These are phyloP conservation scores for Callospermophilus lateralis DNA, from an alignment of 2,113 vertebrate species.

Conservation along the genomic window DNA sequence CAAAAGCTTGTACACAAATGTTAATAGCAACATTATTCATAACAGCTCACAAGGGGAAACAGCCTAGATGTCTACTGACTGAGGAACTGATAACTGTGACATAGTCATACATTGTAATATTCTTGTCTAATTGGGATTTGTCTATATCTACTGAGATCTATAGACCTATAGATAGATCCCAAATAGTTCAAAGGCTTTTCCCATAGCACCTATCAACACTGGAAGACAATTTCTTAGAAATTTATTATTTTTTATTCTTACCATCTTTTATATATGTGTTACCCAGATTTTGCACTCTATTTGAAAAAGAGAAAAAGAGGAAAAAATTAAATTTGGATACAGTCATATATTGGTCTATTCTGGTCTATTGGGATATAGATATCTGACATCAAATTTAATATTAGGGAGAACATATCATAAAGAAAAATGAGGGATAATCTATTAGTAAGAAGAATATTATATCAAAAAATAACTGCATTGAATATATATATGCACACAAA, in stretches of 20 bases:
- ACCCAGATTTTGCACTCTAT: not conserved
- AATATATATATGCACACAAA: not conserved
- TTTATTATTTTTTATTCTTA: not conserved
- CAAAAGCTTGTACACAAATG: not conserved
- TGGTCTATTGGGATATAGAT: not conserved
- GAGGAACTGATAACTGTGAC: not conserved
- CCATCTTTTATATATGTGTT: not conserved
- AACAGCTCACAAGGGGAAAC: not conserved
- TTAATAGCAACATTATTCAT: not conserved
- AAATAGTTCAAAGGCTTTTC: not conserved
- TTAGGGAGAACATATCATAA: not conserved
- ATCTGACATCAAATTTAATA: not conserved
- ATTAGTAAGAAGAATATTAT: conserved; percentile 16
- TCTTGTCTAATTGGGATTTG: no score
- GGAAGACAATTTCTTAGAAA: conserved; percentile 31
- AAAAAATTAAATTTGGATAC: not conserved
- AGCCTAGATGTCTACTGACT: not conserved
- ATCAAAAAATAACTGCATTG: not conserved
- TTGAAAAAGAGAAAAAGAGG: not conserved
- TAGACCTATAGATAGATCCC: no score
- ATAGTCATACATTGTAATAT: not conserved
- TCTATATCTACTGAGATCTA: not conserved
- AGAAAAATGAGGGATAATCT: not conserved
- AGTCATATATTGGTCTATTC: not conserved
- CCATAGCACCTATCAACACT: not conserved